Evolutionary conservation across 1,140 invertebrate genomes (phyloP).

Genomic region (Araneus ventricosus): DNA sequence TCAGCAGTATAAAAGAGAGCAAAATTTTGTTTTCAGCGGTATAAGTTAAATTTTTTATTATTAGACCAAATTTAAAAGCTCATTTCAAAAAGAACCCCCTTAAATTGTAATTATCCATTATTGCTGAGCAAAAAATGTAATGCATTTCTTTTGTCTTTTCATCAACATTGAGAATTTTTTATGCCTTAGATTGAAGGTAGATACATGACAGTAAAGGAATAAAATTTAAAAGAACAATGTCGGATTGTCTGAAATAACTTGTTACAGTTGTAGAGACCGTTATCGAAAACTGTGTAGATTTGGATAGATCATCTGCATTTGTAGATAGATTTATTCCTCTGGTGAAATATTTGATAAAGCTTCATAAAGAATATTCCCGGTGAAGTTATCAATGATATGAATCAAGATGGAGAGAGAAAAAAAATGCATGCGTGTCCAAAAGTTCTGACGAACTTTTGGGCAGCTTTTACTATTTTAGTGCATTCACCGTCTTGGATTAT

Average conservation of each 20-base stretch:
- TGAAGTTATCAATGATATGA: background rate
- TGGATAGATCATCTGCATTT: slow-evolving; percentile 50
- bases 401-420: too few species aligned
- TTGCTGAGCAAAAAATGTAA: background rate
- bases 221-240: background rate
- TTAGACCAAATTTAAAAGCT: background rate
- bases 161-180: background rate
- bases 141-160: background rate
- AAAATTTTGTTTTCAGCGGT: too few species aligned
- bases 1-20: too few species aligned
- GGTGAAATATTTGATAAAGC: slow-evolving; percentile 11
- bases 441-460: too few species aligned
- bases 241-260: slow-evolving; percentile 44
- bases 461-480: too few species aligned
- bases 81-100: background rate
- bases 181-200: background rate
- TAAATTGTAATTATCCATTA: background rate
- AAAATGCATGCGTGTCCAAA: too few species aligned
- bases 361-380: background rate
- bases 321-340: background rate
- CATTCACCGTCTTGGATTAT: too few species aligned
- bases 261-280: background rate
- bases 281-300: slow-evolving; percentile 49
- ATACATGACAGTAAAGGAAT: background rate
- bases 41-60: background rate